phyloP scores from a whole-genome alignment of 2,888 invertebrate genomes.

The Auanema sp. region DNA sequence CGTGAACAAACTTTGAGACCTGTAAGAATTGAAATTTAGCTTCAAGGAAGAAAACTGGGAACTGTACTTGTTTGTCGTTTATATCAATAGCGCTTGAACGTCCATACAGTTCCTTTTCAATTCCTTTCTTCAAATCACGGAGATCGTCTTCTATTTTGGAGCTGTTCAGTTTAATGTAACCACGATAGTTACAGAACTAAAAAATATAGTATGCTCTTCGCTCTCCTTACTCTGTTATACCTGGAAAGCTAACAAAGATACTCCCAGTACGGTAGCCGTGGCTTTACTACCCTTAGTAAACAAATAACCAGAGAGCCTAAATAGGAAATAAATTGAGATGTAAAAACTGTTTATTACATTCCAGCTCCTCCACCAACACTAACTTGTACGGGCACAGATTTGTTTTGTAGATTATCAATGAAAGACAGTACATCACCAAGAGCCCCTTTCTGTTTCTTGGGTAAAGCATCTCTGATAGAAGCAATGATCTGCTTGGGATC shows the following conservation, averaged over 20 bases:
- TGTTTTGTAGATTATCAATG: slow-evolving; percentile 30
- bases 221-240: slow-evolving; percentile 9
- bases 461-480: not conserved
- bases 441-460: slow-evolving; percentile 3
- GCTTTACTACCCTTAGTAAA: slow-evolving; percentile 44
- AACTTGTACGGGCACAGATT: slow-evolving; percentile 41
- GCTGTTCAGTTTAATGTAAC: slow-evolving; percentile 43
- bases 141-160: slow-evolving; percentile 36
- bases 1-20: slow-evolving; percentile 37
- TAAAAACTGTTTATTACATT: slow-evolving; percentile 27
- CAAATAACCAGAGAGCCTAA: slow-evolving; percentile 42
- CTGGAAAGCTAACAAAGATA: slow-evolving; percentile 40
- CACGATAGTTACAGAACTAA: slow-evolving; percentile 50
- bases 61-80: slow-evolving; percentile 10
- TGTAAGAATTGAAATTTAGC: slow-evolving; percentile 7
- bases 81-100: slow-evolving; percentile 17
- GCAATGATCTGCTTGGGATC: too few species aligned
- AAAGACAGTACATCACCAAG: slow-evolving; percentile 25
- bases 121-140: slow-evolving; percentile 16
- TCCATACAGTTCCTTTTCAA: slow-evolving; percentile 23
- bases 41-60: too few species aligned
- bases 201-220: too few species aligned
- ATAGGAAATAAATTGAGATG: slow-evolving; percentile 9
- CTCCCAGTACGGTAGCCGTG: slow-evolving; percentile 37
- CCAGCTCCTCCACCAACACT: slow-evolving; percentile 38